Conservation (phyloP, 2,888 invertebrate species). For the Tortrix viridana region DNA sequence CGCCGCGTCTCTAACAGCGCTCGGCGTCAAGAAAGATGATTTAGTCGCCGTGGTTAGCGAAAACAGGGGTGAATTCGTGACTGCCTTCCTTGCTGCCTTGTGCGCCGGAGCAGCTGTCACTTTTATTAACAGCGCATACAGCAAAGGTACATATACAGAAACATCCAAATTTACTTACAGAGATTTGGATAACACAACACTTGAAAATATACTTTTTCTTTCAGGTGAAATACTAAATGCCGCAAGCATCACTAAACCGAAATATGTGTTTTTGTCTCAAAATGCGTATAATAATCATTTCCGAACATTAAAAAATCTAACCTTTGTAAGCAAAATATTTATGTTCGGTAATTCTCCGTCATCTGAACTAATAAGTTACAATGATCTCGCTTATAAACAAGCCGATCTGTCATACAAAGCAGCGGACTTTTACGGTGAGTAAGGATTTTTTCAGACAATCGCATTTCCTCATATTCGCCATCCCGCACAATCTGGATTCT, state of each 20-base stretch:
- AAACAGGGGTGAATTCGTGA: constrained; percentile 57
- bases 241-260: constrained; percentile 62
- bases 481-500: background rate
- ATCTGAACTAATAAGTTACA: constrained; percentile 47
- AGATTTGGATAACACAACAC: too few species aligned
- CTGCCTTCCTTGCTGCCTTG: constrained; percentile 51
- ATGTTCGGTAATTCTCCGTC: constrained; percentile 51
- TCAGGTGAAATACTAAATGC: constrained; percentile 65
- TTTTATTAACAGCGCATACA: constrained; percentile 57
- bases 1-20: constrained; percentile 47
- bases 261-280: constrained; percentile 61
- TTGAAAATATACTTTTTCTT: constrained; percentile 30
- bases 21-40: constrained; percentile 53
- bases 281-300: constrained; percentile 52
- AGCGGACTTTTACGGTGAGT: constrained; percentile 54
- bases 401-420: constrained; percentile 49
- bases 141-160: constrained; percentile 52
- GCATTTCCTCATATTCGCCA: background rate
- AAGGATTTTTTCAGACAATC: too few species aligned
- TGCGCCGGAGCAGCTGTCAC: constrained; percentile 56
- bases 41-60: constrained; percentile 60
- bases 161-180: too few species aligned
- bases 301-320: constrained; percentile 46
- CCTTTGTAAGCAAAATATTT: constrained; percentile 50
- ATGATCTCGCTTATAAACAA: constrained; percentile 46